Percentiles rank a stretch among this genome's conserved stretches.
Evolutionary conservation across 2,888 invertebrate species (phyloP).

Genomic region (Phorcus lineatus): DNA sequence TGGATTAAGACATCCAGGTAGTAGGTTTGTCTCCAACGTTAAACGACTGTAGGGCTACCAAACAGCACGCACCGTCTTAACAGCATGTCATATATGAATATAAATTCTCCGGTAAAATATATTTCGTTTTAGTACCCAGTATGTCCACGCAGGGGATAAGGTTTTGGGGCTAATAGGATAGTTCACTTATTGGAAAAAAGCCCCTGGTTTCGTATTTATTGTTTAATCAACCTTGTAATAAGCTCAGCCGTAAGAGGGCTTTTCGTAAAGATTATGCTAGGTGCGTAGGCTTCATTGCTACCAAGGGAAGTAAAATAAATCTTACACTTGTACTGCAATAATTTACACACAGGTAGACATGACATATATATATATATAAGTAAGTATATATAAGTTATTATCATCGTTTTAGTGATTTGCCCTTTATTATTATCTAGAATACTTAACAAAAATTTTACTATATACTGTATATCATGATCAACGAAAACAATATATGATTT

Average conservation of each 20-base stretch:
- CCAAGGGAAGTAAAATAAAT: too few species aligned
- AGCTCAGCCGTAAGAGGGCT: neutral
- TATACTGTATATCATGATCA: too few species aligned
- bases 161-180: neutral
- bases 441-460: too few species aligned
- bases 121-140: neutral
- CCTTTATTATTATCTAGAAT: too few species aligned
- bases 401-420: too few species aligned
- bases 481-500: too few species aligned
- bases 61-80: neutral
- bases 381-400: too few species aligned
- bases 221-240: constrained; percentile 6
- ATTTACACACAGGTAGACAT: too few species aligned
- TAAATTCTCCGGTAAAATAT: neutral
- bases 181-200: neutral
- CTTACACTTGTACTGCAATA: too few species aligned
- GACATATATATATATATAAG: too few species aligned
- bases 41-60: neutral
- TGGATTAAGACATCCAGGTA: neutral
- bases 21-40: neutral
- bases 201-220: neutral
- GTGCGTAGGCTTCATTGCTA: too few species aligned
- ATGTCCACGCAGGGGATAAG: neutral
- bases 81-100: neutral
- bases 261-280: neutral